Conservation (phyloP, 2,888 invertebrate species). For the Drosophila nigricruria region DNA sequence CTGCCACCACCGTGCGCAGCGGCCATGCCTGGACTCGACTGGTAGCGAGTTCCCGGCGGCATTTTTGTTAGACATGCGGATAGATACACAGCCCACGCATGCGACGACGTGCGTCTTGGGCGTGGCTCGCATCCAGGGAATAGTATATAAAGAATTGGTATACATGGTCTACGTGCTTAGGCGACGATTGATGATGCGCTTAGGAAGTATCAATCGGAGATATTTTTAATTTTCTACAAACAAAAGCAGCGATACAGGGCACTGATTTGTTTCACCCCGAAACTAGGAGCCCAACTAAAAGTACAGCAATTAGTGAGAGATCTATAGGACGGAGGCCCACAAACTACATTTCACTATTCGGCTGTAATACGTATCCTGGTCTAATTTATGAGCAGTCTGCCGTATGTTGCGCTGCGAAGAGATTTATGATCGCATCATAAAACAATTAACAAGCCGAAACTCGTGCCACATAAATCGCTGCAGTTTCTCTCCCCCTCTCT, state of each 20-base stretch:
- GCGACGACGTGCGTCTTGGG: slow-evolving; percentile 58
- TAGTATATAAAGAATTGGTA: slow-evolving; percentile 8
- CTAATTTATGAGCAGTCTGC: slow-evolving; percentile 70
- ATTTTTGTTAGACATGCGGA: slow-evolving; percentile 40
- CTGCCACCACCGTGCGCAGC: slow-evolving; percentile 45
- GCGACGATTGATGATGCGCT: slow-evolving; percentile 74
- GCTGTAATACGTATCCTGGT: slow-evolving; percentile 61
- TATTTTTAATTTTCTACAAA: slow-evolving; percentile 53
- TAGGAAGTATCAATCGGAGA: slow-evolving; percentile 27
- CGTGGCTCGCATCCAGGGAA: slow-evolving; percentile 53
- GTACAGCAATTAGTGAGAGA: slow-evolving; percentile 56
- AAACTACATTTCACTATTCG: slow-evolving; percentile 65
- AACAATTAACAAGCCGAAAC: slow-evolving; percentile 81
- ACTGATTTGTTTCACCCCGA: slow-evolving; percentile 2
- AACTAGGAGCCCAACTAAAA: slow-evolving; percentile 22
- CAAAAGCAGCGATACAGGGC: slow-evolving; percentile 11
- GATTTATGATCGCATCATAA: slow-evolving; percentile 81
- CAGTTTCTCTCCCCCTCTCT: slow-evolving; percentile 23
- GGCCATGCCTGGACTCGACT: slow-evolving; percentile 46
- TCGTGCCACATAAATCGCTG: slow-evolving; percentile 81
- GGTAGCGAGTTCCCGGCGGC: slow-evolving; percentile 69
- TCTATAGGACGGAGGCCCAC: slow-evolving; percentile 19
- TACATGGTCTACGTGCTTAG: slow-evolving; percentile 17
- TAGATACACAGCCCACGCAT: slow-evolving; percentile 70
- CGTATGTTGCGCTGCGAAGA: slow-evolving; percentile 65